These are phyloP conservation scores for Brachylomia viminalis DNA, from an alignment of 2,888 invertebrate species.

Conservation along the genomic window DNA sequence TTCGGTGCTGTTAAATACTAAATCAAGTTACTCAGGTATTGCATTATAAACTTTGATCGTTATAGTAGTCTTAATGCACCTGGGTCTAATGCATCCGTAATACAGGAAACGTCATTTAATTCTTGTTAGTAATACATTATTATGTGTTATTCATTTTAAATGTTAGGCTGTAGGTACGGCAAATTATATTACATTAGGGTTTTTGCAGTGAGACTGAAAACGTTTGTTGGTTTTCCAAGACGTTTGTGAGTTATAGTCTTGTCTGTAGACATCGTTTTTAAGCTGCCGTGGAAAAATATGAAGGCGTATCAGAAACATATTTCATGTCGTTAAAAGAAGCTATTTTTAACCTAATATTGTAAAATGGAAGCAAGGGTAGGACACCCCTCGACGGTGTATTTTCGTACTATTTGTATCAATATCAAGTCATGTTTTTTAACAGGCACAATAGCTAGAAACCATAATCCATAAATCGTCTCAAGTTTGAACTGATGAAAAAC, in stretches of 20 bases:
- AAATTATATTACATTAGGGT: slow-evolving; percentile 6
- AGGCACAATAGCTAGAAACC: background rate
- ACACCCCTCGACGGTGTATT: slow-evolving; percentile 25
- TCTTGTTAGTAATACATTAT: slow-evolving; percentile 40
- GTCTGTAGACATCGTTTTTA: slow-evolving; percentile 6
- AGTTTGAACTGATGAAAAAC: slow-evolving; percentile 15
- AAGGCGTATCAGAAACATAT: slow-evolving; percentile 8
- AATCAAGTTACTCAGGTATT: slow-evolving; percentile 65
- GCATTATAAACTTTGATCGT: slow-evolving; percentile 69
- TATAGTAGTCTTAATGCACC: slow-evolving; percentile 69
- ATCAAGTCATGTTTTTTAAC: slow-evolving; percentile 40
- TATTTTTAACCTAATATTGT: slow-evolving; percentile 37
- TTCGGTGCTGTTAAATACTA: slow-evolving; percentile 69
- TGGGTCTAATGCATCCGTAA: slow-evolving; percentile 66
- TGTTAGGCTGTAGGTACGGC: slow-evolving; percentile 17
- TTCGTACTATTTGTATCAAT: slow-evolving; percentile 28
- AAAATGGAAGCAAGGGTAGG: slow-evolving; percentile 22
- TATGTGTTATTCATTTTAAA: slow-evolving; percentile 27
- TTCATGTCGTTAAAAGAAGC: slow-evolving; percentile 17
- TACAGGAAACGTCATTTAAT: slow-evolving; percentile 64
- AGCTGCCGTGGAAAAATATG: background rate
- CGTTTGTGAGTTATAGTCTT: background rate
- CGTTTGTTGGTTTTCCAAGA: background rate
- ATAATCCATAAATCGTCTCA: slow-evolving; percentile 5
- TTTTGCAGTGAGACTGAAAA: background rate